Evolutionary conservation across 1,140 invertebrate genomes (phyloP).

Genomic region (Periplaneta americana): DNA sequence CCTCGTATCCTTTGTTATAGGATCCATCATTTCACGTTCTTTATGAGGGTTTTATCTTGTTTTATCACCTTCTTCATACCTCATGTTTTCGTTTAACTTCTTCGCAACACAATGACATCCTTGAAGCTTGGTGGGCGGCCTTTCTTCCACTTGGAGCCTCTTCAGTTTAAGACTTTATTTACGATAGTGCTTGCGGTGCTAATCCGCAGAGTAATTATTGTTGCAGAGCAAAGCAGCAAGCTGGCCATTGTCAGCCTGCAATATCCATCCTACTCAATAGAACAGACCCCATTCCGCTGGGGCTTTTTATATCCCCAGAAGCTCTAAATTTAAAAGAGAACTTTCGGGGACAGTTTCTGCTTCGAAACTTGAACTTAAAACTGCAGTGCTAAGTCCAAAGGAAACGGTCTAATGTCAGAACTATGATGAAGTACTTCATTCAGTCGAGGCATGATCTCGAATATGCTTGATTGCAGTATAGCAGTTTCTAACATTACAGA

Average conservation of each 20-base stretch:
- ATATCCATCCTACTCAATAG: not conserved
- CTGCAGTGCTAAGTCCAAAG: too few relatives aligned
- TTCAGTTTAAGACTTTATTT: not conserved
- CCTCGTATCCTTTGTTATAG: too few relatives aligned
- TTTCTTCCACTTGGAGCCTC: not conserved
- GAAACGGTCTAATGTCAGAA: too few relatives aligned
- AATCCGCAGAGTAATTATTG: not conserved
- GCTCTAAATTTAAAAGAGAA: too few relatives aligned
- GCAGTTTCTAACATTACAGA: too few relatives aligned
- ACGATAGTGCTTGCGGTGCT: not conserved
- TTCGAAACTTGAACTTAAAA: too few relatives aligned
- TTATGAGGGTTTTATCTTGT: not conserved
- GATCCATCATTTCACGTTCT: not conserved
- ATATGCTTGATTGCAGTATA: too few relatives aligned
- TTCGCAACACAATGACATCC: too few relatives aligned
- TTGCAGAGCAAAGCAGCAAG: not conserved
- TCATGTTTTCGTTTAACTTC: not conserved
- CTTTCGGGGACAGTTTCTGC: too few relatives aligned
- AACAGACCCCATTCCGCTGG: not conserved
- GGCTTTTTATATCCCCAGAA: too few relatives aligned
- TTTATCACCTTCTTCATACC: not conserved
- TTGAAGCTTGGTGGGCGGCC: not conserved
- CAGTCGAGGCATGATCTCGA: too few relatives aligned
- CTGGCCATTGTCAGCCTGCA: not conserved
- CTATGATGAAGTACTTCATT: too few relatives aligned